Base-by-base conservation (phyloP, 2,113 vertebrate genomes). In the Laterallus jamaicensis region DNA sequence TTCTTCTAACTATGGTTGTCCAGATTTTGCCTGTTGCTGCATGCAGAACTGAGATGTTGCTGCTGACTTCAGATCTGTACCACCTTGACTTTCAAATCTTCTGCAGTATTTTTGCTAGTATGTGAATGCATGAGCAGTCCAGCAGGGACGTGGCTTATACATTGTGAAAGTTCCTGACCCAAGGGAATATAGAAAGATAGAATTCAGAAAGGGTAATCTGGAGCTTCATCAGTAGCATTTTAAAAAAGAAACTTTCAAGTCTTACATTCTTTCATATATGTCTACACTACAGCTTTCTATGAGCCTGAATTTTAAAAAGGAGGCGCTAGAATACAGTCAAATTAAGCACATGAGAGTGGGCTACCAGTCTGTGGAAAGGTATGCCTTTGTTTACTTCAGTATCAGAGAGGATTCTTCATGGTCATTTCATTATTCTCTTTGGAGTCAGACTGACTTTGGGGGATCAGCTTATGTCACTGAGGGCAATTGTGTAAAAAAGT, bases 361-460 rank as follows among this genome's bases (percentile, higher is more conserved):
- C 42, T 83, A 71, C 32, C n/a, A 32, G 31, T 82, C 55, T 77
- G 15, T 71, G 40, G 37, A 89, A 86, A 76, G n/a, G 4, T 59
- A 49, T 1, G 9, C 58, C 55, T 85, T 64, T 86, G 82, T 93
- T 97, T 93, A 60, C 82, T 88, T 96, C 39, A 29, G 9, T 80
- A 44, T 82, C 59, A 67, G 60, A 78, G 76, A 91, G 20, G 32
- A 84, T 81, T 92, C 32, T 83, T 83, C 50, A 26, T 71, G 24
- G 32, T 80, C 71, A 44, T 77, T 93, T 90, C 47, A 11, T 92
- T 82, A 55, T 73, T 92, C 25, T 89, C 56, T 95, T 95, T 52
- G 17, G 49, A 94, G 32, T 74, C 55, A 64, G 63, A 49, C 76
- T 58, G 87, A 59, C 60, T 90, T 88, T 2, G 0, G 69, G 82